Evolutionary conservation across 2,888 invertebrate genomes (phyloP), one percentile per base, ranked within the genome.

Genomic region (Meiosimyza platycephala): DNA sequence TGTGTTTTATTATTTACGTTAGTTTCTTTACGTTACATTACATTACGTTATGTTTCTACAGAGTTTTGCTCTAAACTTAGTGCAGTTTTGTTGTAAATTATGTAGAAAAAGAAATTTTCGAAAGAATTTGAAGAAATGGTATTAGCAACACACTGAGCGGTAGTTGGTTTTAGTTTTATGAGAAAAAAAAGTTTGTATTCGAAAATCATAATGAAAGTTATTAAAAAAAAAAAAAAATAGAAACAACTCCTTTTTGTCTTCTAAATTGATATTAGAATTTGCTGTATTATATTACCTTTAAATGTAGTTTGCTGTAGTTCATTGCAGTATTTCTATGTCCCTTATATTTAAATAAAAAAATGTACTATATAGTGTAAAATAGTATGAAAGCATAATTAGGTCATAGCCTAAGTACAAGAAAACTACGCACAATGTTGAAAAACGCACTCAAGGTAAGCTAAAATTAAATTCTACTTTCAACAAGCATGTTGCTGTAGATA

Each of bases 1-100:
- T 81, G 82, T 83, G 82, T 79, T 74, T 74, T 76, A 71, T 76
- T 57, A 33, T 68, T 33, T 59, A 47, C 40, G n/a, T 54, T n/a
- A 18, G 48, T 63, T 70, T 3, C 47, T 48, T 68, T 68, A 48
- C 40, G 18, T 60, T 6, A 18, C 18, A 51, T 11, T 28, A 28
- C 18, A 11, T 15, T 66, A 55, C 40, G 52, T 66, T n/a, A n/a
- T n/a, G n/a, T n/a, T 66, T 6, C 33, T 60, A 28, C 60, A 60
- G 33, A 60, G 40, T 2, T 40, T 40, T 40, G 40, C 9, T 40
- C 40, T 40, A 62, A 40, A 65, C n/a, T 65, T 52, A 65, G 51
- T 51, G 15, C 50, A 16, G 50, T 52, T 65, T 11, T 28, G n/a
- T 12, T n/a, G 16, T 57, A n/a, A 28, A 6, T 57, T 57, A 11